Percentiles rank a stretch among this genome's conserved stretches.
phyloP scores from a whole-genome alignment of 2,113 vertebrate species.

The Lethenteron camtschaticum region DNA sequence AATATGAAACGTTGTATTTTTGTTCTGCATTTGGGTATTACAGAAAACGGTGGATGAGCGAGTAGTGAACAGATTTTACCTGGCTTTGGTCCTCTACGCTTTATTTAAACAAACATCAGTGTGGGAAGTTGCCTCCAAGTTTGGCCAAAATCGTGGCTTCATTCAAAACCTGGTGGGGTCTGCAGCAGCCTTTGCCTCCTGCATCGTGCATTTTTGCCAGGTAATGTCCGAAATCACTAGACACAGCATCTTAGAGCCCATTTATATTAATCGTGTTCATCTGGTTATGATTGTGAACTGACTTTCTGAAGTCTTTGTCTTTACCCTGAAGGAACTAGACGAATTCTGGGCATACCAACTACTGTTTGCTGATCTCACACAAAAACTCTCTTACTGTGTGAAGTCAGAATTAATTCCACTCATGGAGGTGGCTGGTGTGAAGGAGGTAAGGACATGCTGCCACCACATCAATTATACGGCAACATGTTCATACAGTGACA shows the following conservation, averaged over 20 bases:
- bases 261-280: not conserved
- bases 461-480: not conserved
- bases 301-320: slow-evolving; percentile 5
- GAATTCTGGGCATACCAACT: slow-evolving; percentile 76
- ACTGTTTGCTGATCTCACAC: slow-evolving; percentile 50
- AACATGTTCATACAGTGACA: not conserved
- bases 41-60: slow-evolving; percentile 19
- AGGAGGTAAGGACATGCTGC: slow-evolving; percentile 34
- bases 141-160: slow-evolving; percentile 55
- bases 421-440: slow-evolving; percentile 77
- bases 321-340: slow-evolving; percentile 44
- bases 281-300: not conserved
- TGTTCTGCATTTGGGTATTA: slow-evolving; percentile 22
- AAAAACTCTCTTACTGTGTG: slow-evolving; percentile 62
- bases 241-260: slow-evolving; percentile 1
- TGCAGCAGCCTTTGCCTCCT: slow-evolving; percentile 56
- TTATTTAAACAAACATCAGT: slow-evolving; percentile 55
- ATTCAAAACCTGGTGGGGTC: slow-evolving; percentile 53
- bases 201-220: slow-evolving; percentile 73
- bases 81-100: slow-evolving; percentile 47
- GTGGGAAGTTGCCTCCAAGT: slow-evolving; percentile 55
- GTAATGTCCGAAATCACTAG: slow-evolving; percentile 19
- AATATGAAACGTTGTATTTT: not conserved
- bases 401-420: slow-evolving; percentile 63
- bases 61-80: slow-evolving; percentile 41